phyloP scores from a whole-genome alignment of 2,113 vertebrate species.

The Heliornis fulica region DNA sequence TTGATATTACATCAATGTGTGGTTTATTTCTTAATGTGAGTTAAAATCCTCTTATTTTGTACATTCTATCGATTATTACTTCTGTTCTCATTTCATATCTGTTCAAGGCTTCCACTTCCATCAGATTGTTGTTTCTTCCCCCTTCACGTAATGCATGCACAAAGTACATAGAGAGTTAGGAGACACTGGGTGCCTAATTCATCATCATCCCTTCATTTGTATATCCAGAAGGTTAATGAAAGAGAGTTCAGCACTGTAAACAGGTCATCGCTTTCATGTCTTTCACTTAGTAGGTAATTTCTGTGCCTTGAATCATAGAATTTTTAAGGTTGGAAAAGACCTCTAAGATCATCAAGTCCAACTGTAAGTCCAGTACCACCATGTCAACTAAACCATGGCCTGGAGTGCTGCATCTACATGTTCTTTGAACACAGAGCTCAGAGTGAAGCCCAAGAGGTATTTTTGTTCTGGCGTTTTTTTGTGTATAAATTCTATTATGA shows the following conservation, averaged over 20 bases:
- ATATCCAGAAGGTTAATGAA: neutral
- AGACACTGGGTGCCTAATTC: neutral
- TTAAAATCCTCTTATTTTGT: neutral
- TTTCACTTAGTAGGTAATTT: neutral
- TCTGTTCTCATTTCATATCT: neutral
- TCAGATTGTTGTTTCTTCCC: neutral
- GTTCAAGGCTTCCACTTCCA: neutral
- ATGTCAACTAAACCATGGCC: no score
- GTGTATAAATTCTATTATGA: fast-evolving
- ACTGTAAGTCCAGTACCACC: no score
- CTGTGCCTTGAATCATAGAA: neutral
- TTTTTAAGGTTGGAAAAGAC: no score
- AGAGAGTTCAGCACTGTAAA: neutral
- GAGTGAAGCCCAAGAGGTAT: neutral
- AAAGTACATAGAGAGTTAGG: neutral
- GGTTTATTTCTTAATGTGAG: neutral
- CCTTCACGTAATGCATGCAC: neutral
- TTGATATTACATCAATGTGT: neutral
- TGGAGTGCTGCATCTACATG: no score
- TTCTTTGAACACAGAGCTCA: neutral
- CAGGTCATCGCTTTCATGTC: neutral
- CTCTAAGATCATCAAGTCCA: no score
- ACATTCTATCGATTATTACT: neutral
- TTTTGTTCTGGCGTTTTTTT: neutral
- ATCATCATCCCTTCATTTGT: neutral